phyloP scores from a whole-genome alignment of 2,888 invertebrate species.

The Lithodes maja region DNA sequence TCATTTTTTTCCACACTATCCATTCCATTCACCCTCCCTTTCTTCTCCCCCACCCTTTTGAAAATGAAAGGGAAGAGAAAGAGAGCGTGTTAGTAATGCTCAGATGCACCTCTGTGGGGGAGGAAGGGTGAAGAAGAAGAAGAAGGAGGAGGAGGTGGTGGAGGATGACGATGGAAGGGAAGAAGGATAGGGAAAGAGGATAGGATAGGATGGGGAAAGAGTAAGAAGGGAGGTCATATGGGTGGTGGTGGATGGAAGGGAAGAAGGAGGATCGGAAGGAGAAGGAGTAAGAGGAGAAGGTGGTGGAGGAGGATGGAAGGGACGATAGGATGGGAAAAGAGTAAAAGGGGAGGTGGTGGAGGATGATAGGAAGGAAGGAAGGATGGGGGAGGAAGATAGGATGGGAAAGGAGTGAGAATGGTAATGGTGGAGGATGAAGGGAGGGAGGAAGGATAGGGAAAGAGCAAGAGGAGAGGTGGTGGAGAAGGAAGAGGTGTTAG shows the following conservation, averaged over 20 bases:
- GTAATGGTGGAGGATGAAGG: neutral
- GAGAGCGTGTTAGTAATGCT: neutral
- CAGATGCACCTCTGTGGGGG: no score
- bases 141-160: no score
- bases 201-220: no score
- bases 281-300: neutral
- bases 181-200: neutral
- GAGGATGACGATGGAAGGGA: neutral
- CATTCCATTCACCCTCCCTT: neutral
- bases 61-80: neutral
- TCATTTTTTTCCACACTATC: neutral
- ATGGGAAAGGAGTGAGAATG: neutral
- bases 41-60: no score
- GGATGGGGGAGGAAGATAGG: neutral
- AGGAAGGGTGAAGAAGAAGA: no score
- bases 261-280: neutral
- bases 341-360: neutral
- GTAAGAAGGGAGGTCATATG: neutral
- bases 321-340: neutral
- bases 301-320: neutral
- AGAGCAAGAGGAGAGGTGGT: neutral
- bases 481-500: neutral
- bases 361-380: neutral
- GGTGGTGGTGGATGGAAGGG: neutral
- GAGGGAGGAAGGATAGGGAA: neutral